Evolutionary conservation across 2,113 vertebrate species (phyloP).

Genomic region (Pristiophorus japonicus): DNA sequence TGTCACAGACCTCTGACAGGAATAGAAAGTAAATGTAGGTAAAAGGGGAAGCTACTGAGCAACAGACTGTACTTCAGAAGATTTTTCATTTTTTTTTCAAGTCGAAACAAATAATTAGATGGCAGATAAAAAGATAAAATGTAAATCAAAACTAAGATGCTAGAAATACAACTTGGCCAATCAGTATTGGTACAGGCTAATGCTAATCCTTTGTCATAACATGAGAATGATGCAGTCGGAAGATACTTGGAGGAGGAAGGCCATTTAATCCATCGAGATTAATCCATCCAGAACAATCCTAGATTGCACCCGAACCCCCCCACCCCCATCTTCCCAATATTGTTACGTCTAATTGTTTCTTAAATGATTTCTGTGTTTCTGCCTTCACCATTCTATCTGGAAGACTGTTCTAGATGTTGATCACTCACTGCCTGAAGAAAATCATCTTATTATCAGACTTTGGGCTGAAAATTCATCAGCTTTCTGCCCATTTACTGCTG

Average conservation of each 20-base stretch:
- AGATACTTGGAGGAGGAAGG: background rate
- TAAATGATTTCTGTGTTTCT: too few relatives aligned
- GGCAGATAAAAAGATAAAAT: background rate
- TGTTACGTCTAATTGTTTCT: too few relatives aligned
- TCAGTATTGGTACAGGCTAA: background rate
- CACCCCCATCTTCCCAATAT: too few relatives aligned
- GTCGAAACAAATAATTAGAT: background rate
- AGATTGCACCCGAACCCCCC: background rate
- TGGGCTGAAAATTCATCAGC: too few relatives aligned
- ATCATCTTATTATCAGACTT: too few relatives aligned
- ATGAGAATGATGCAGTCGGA: too few relatives aligned
- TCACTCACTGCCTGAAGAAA: too few relatives aligned
- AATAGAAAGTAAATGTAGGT: background rate
- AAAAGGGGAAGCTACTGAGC: conserved; percentile 8
- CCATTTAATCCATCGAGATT: background rate
- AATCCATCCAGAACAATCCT: background rate
- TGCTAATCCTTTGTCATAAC: background rate
- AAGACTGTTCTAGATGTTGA: too few relatives aligned
- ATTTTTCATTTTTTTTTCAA: background rate
- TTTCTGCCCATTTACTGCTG: too few relatives aligned
- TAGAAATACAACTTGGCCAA: background rate
- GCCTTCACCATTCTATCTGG: too few relatives aligned
- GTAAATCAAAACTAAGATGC: background rate
- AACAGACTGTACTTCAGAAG: background rate
- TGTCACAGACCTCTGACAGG: background rate